Evolutionary conservation across 1,140 invertebrate species (phyloP).

Genomic region (Procambarus clarkii): DNA sequence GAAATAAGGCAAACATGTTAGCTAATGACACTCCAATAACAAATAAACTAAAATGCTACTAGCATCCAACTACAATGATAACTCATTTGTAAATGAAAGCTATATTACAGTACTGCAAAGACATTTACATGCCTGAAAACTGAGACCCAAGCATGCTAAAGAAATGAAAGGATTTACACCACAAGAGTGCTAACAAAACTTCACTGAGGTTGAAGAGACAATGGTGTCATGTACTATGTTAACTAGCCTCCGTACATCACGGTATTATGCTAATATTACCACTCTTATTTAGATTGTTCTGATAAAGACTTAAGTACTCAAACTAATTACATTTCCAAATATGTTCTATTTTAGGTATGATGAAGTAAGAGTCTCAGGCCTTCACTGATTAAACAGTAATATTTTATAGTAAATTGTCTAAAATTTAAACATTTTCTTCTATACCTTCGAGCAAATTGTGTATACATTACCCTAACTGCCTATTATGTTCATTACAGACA

Average conservation of each 20-base stretch:
- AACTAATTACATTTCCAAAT: neutral
- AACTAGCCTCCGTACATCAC: neutral
- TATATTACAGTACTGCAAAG: slow-evolving; percentile 64
- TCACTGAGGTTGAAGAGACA: neutral
- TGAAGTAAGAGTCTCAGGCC: neutral
- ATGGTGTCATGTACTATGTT: slow-evolving; percentile 17
- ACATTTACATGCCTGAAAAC: slow-evolving; percentile 62
- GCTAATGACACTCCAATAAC: slow-evolving; percentile 68
- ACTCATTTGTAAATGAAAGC: slow-evolving; percentile 55
- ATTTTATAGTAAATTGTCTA: neutral
- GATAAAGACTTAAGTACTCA: neutral
- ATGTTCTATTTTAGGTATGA: neutral
- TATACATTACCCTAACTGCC: neutral
- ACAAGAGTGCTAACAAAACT: slow-evolving; percentile 50
- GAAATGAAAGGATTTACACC: slow-evolving; percentile 40
- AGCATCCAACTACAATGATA: slow-evolving; percentile 63
- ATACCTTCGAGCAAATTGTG: neutral
- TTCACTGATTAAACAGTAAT: neutral
- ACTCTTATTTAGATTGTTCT: neutral
- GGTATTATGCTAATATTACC: neutral
- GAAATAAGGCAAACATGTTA: slow-evolving; percentile 72
- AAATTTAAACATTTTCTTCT: neutral
- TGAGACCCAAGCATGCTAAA: slow-evolving; percentile 65
- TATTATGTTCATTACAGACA: slow-evolving; percentile 37
- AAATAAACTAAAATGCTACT: slow-evolving; percentile 61